Percentiles rank a stretch among this genome's conserved stretches.
Evolutionary conservation across 2,113 vertebrate species (phyloP).

Genomic region (Calyptomena viridis): DNA sequence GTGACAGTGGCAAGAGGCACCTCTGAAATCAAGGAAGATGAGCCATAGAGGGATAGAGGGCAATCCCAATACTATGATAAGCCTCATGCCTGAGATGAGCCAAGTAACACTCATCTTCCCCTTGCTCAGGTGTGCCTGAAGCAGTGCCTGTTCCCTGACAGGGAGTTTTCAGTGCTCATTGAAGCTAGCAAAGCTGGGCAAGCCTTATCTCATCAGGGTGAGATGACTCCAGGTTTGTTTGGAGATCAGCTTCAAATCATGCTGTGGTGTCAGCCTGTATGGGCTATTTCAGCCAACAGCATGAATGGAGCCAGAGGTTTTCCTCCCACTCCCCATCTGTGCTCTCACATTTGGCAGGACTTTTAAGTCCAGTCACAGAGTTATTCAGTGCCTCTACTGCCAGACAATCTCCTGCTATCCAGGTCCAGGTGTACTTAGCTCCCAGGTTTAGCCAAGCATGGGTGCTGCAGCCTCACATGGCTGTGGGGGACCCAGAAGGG

Average conservation of each 20-base stretch:
- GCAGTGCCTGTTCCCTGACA: accelerated
- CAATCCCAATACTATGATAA: not conserved
- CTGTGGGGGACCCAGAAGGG: not conserved
- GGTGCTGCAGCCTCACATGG: not conserved
- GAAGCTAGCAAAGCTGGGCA: not conserved
- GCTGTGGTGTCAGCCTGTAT: not conserved
- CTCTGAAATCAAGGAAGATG: not conserved
- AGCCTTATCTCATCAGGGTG: not conserved
- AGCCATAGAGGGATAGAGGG: not conserved
- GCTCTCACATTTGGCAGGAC: not conserved
- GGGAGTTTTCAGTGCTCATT: not conserved
- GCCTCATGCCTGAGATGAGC: not conserved
- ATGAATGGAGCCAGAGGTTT: not conserved
- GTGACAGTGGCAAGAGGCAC: not conserved
- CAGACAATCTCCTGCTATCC: not conserved
- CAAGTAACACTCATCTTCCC: not conserved
- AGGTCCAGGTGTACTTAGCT: not conserved
- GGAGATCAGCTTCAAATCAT: not conserved
- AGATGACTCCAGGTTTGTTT: not conserved
- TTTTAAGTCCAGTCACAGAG: not conserved
- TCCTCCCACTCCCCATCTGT: not conserved
- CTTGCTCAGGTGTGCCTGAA: not conserved
- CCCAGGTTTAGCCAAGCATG: not conserved
- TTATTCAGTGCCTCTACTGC: not conserved
- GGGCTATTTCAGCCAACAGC: not conserved